Base-by-base conservation (phyloP, 2,888 invertebrate species). In the Dioctria rufipes region DNA sequence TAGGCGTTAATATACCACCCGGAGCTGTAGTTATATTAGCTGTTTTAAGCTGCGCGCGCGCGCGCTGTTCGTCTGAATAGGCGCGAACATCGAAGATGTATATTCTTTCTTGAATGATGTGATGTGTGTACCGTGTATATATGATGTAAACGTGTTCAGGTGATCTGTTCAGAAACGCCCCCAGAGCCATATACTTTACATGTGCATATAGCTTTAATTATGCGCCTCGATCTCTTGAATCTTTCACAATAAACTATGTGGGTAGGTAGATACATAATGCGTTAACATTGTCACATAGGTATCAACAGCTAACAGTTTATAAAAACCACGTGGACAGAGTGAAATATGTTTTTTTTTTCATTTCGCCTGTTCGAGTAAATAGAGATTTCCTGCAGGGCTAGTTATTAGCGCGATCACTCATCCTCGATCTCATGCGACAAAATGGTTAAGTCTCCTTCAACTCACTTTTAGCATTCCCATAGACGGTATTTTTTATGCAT, bases 1-100 rank as follows among this genome's bases (percentile, higher is more conserved):
- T 77, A 63, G 77, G 77, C 77, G 77, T 63, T 49, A 39, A 77
- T 73, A 39, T 61, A 73, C 60, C 73, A 73, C 73, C 58, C 60
- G 73, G n/a, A 58, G 40, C 11, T 9, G 73, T 13, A 54, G 71
- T 37, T 69, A 58, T 25, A 25, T 73, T 73, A 54, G 58, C 58
- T 5, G 73, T 2, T 39, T n/a, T 13, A 11, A 5, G 37, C 42
- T 73, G 58, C 25, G 25, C 25, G 25, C 25, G 25, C 25, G 25
- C 25, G 25, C 25, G 40, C 58, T 73, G 73, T 73, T 73, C 58
- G 73, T 3, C 9, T 39, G 42, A 42, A n/a, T n/a, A 51, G 43
- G 37, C 25, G 42, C 40, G 58, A 58, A 73, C 58, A 58, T 60
- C 40, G 58, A 58, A 73, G 73, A 58, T 60, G 69, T 69, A 39